Evolutionary conservation across 1,140 invertebrate species (phyloP), one percentile per base, ranked within the genome.

Genomic region (Drosophila pandora): DNA sequence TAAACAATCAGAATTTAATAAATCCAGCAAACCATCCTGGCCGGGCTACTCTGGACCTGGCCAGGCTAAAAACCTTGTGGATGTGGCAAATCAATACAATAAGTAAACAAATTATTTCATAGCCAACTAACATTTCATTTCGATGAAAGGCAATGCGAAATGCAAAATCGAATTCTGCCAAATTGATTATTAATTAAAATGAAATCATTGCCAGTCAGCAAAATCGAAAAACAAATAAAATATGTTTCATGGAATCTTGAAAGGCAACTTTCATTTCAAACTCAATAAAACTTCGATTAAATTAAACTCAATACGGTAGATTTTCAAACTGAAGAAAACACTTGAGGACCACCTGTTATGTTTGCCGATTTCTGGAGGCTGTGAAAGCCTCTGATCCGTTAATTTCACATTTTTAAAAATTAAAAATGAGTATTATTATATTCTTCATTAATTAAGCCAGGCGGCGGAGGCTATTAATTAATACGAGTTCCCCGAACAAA

Each of bases 391-490:
- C n/a, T 45, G 43, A 50, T 62, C 77, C 68, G 82, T 71, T 87
- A 81, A 75, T 68, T 49, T 39, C 48, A 54, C 45, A 9, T 22
- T 52, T 63, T 59, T 45, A 65, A 60, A 87, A 79, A 88, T 88
- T 82, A 63, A 78, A 76, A 87, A 87, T 81, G 72, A 70, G 76
- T 78, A 87, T 85, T 87, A 85, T 85, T 82, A 85, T 74, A 53
- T 62, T 58, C 55, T 64, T 54, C 75, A 79, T 85, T 88, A 85
- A 85, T 85, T 82, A 87, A 72, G 65, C 62, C 13, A 47, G 39
- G 54, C 54, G 48, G 58, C 52, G 55, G 28, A 28, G 23, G 76
- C 83, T 83, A 79, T 83, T 88, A 88, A 88, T 88, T 79, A 88
- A 81, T 85, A 80, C 65, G 74, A 71, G 64, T 81, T 85, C 64